Conservation (phyloP, 2,797 vertebrate genomes). For the Alfaro cultratus region DNA sequence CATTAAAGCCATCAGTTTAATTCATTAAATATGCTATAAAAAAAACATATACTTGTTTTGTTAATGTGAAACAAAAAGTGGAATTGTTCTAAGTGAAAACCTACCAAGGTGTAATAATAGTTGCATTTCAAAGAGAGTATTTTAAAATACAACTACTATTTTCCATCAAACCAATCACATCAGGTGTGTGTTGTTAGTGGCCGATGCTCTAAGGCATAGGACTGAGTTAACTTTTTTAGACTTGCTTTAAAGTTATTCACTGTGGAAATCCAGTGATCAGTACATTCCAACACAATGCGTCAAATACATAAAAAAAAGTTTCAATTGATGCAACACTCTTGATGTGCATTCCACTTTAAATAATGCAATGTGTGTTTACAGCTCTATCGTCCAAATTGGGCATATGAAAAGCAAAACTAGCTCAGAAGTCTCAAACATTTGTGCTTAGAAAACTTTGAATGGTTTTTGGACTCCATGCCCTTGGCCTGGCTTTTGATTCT, state of each 20-base stretch:
- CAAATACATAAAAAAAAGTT: background rate
- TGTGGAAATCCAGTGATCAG: background rate
- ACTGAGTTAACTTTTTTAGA: background rate
- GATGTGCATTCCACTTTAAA: background rate
- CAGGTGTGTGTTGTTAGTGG: background rate
- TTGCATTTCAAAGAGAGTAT: no score
- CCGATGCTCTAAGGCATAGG: background rate
- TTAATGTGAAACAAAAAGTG: background rate
- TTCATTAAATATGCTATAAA: background rate
- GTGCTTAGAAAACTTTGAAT: background rate
- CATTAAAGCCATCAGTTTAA: background rate
- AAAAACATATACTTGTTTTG: background rate
- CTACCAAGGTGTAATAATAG: no score
- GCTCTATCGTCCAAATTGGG: background rate
- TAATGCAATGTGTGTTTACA: background rate
- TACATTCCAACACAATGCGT: background rate
- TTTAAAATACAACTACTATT: background rate
- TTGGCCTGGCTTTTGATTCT: background rate
- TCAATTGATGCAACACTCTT: background rate
- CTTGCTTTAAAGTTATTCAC: background rate
- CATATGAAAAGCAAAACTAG: background rate
- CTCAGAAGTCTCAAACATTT: background rate
- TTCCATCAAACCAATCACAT: background rate
- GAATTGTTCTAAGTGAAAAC: background rate
- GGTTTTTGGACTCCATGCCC: background rate